Evolutionary conservation across 2,797 vertebrate genomes (phyloP), one percentile per base, ranked within the genome.

Genomic region (Pseudopleuronectes americanus): DNA sequence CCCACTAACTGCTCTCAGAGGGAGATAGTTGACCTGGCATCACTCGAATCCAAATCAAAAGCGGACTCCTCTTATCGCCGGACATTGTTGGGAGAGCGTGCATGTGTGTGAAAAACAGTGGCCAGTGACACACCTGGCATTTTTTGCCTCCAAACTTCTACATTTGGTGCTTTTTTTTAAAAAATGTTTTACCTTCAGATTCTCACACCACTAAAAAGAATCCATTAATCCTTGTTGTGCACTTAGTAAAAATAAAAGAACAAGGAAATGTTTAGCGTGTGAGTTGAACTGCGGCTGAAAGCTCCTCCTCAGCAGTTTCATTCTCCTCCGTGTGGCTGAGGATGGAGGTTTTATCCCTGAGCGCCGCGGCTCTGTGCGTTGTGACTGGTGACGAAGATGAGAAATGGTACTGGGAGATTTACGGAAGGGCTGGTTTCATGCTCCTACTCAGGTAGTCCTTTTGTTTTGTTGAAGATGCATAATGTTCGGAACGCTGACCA

Each of bases 401-500:
- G 79, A 16, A 85, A 80, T 60, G 89, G 90, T 90, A 91, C 88
- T 84, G 62, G 36, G 48, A 81, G 71, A 79, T 82, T 83, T 76
- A 85, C 87, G 89, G 83, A 90, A 87, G 89, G 84, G 87, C 81
- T 76, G 77, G 31, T 86, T 88, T 82, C 48, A 68, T 56, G 68
- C 76, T 89, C 87, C 86, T 78, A 87, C 92, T 93, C 92, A 93
- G 92, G 92, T 93, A 58, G 79, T 79, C 83, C 70, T 85, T 86
- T 83, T 87, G 78, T 89, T 65, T 81, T 86, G 68, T 84, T 84
- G 16, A 76, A 85, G 70, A 80, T 80, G 81, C 79, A 79, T 89
- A 55, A 74, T 84, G 77, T 90, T 89, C 84, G 73, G 49, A 90
- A 86, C 60, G 72, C 86, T 87, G 89, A 93, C 92, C 92, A 93